Base-by-base conservation (phyloP, 64 coral and sea anemone species). In the Porites australiensis region DNA sequence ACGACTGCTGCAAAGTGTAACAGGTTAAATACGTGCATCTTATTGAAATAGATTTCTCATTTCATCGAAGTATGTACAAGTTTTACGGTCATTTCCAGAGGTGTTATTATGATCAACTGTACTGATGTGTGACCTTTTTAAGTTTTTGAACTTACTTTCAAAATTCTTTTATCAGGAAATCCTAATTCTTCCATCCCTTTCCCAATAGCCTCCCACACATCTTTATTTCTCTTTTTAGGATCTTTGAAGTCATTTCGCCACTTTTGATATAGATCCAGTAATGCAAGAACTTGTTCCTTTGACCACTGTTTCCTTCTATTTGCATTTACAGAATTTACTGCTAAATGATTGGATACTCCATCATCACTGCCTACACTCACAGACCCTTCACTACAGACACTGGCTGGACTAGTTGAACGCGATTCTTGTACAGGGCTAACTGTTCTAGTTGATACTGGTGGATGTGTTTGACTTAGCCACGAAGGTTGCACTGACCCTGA, bases 21-120 rank as follows among this genome's bases (percentile, higher is more conserved):
- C 71, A 74, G 86, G 86, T 59, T 88, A 18, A 75, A 88, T 74
- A 37, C 48, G 65, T 58, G 49, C 69, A 88, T 88, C 50, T 37
- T 88, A 3, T 20, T 88, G 49, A 88, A 88, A 88, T 21, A 88
- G 68, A 55, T 54, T 37, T 48, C 22, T 53, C 68, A 88, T 52
- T 73, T 88, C 85, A 88, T 88, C 85, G 48, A 72, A 88, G 70
- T 88, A 76, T 44, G 86, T 53, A 88, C 86, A 88, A 62, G 70
- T 75, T 88, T 88, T 88, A 53, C 86, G 71, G 49, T 88, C 86
- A 88, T 88, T 88, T 74, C 86, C 86, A 37, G 86, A 88, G 69
- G 86, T 88, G 86, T 88, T 88, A 37, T 88, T 88, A 88, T 88
- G 86, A 88, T 75, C 86, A 58, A 75, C 86, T 74, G 86, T 88